Evolutionary conservation across 2,888 invertebrate genomes (phyloP).

Genomic region (Arge pagana): DNA sequence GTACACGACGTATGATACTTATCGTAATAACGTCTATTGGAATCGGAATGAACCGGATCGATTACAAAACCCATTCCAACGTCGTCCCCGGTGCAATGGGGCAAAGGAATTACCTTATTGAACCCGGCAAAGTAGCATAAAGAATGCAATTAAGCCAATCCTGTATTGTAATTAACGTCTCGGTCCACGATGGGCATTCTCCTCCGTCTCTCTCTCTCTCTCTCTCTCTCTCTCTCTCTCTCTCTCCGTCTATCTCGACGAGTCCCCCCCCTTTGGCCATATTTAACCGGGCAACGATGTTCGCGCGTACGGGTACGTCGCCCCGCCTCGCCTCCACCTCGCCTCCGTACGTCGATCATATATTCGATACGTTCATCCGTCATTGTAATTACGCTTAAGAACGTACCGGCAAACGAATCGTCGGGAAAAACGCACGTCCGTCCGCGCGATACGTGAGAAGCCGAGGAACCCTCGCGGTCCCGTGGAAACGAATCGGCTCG

Average conservation of each 20-base stretch:
- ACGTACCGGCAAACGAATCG: no score
- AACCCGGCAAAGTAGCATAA: slow-evolving; percentile 38
- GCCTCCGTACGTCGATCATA: no score
- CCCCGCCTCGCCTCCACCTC: no score
- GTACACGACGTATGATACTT: no score
- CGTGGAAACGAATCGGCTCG: no score
- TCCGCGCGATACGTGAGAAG: no score
- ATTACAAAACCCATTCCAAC: slow-evolving; percentile 23
- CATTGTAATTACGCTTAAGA: no score
- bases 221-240: slow-evolving; percentile 25
- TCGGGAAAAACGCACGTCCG: no score
- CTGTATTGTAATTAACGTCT: slow-evolving; percentile 44
- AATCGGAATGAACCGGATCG: slow-evolving; percentile 24
- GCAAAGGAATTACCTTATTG: slow-evolving; percentile 38
- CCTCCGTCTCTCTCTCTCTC: slow-evolving; percentile 30
- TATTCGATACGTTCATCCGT: no score
- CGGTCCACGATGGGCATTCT: slow-evolving; percentile 27
- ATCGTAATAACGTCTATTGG: slow-evolving; percentile 24
- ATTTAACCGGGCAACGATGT: slow-evolving; percentile 9
- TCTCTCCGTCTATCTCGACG: slow-evolving; percentile 35
- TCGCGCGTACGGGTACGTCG: not conserved
- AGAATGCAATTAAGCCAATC: slow-evolving; percentile 49
- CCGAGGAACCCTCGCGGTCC: no score
- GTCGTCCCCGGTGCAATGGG: slow-evolving; percentile 12
- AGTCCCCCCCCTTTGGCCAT: slow-evolving; percentile 21